Evolutionary conservation across 2,797 vertebrate species (phyloP), one percentile per base, ranked within the genome.

Genomic region (Limosa lapponica): DNA sequence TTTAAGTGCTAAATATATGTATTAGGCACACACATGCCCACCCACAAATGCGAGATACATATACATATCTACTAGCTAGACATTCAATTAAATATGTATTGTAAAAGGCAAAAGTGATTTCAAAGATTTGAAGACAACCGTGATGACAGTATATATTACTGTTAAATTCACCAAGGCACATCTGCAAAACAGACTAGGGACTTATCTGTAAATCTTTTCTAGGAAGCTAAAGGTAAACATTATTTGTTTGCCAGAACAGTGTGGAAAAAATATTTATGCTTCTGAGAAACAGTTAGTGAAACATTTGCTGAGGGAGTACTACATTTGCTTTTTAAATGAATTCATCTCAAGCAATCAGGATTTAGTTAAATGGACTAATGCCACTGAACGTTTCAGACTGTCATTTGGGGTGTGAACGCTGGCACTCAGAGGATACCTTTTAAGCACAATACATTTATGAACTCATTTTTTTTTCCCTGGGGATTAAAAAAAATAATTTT

Each of bases 171-270:
- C 97, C 87, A 93, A 95, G 64, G 82, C 92, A 97, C 97, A 98
- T 97, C 97, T 97, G 98, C 95, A 96, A 87, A 95, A 95, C 97
- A 98, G 96, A 97, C 96, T 95, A 54, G 93, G 62, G 91, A 73
- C 95, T 82, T 89, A 75, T 96, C 95, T 90, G 94, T 86, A 93
- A 95, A 92, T 95, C 96, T 96, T 93, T 86, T 43, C 75, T 80
- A 88, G 90, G 80, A 97, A 95, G 73, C 91, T 65, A 74, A 96
- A 89, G 95, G 93, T 96, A 95, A 95, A 96, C 46, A 59, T 75
- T 93, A 72, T 81, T 97, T 94, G 89, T 96, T 91, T 88, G 83
- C 71, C 89, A 92, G 91, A 96, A 93, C 66, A 61, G 88, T 66
- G 90, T 78, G 58, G 87, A 95, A 95, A 95, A 97, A 84, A 71